phyloP scores from a whole-genome alignment of 1,140 invertebrate genomes.

The Archivesica marissinica region DNA sequence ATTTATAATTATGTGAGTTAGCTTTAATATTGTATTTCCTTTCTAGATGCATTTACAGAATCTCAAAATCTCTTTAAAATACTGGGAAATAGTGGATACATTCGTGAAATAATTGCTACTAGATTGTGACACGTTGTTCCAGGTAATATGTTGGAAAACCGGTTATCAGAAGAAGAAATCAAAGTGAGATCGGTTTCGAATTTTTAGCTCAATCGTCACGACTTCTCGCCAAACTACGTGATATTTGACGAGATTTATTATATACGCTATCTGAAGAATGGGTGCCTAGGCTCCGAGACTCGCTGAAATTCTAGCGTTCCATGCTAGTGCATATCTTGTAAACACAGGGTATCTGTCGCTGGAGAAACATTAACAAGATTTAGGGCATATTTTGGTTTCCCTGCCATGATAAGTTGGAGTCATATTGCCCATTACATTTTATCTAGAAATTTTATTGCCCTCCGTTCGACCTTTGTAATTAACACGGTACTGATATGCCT shows the following conservation, averaged over 20 bases:
- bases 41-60: no score
- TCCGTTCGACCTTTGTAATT: constrained; percentile 46
- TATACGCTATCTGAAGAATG: constrained; percentile 51
- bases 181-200: constrained; percentile 36
- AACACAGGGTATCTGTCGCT: constrained; percentile 52
- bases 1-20: no score
- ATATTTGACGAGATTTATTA: constrained; percentile 62
- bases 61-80: no score
- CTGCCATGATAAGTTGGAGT: constrained; percentile 56
- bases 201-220: constrained; percentile 63
- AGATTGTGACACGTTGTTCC: no score
- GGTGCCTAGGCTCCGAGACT: constrained; percentile 49
- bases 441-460: constrained; percentile 54
- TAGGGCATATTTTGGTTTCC: constrained; percentile 58
- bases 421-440: constrained; percentile 60
- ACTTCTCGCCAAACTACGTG: constrained; percentile 57
- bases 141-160: no score
- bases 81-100: no score
- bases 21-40: no score
- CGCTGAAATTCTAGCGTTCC: constrained; percentile 53
- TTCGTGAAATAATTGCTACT: no score
- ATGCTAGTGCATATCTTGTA: constrained; percentile 61
- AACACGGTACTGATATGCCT: constrained; percentile 22
- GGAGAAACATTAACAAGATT: constrained; percentile 53
- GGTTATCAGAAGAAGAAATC: constrained; percentile 52